Conservation (phyloP, 1,140 invertebrate genomes). For the Camponotus floridanus region DNA sequence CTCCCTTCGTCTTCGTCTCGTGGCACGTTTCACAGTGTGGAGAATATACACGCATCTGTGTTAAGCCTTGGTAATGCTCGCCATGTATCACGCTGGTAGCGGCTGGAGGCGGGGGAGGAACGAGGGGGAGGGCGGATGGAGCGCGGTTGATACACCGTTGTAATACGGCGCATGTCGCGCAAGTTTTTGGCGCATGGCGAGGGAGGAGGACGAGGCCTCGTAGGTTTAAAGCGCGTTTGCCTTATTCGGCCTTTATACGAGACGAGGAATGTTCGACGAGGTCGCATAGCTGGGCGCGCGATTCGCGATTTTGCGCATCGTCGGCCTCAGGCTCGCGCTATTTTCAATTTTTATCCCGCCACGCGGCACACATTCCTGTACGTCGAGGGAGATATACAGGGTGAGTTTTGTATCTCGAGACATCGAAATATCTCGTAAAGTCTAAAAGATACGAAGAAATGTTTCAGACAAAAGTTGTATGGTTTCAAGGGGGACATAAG, state of each 20-base stretch:
- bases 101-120: neutral
- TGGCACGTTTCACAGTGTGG: constrained; percentile 38
- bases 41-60: constrained; percentile 61
- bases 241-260: constrained; percentile 39
- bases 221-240: constrained; percentile 7
- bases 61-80: constrained; percentile 68
- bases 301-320: neutral
- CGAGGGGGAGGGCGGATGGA: neutral
- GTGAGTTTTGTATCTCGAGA: too few species aligned
- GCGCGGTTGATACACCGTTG: constrained; percentile 54
- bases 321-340: neutral
- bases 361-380: constrained; percentile 5
- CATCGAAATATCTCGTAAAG: too few species aligned
- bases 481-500: too few species aligned
- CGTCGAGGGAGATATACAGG: neutral
- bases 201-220: neutral
- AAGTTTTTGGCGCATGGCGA: constrained; percentile 53
- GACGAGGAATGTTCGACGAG: constrained; percentile 23
- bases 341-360: constrained; percentile 20
- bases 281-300: constrained; percentile 26
- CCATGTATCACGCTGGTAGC: constrained; percentile 64
- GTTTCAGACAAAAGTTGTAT: too few species aligned
- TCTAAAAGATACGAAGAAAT: too few species aligned
- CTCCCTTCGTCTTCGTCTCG: constrained; percentile 22
- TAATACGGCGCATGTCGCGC: constrained; percentile 61